A percentile compares a stretch with the other conserved stretches of the same genome.
Conservation (phyloP, 2,113 vertebrate genomes). For the Dunckerocampus dactyliophorus region DNA sequence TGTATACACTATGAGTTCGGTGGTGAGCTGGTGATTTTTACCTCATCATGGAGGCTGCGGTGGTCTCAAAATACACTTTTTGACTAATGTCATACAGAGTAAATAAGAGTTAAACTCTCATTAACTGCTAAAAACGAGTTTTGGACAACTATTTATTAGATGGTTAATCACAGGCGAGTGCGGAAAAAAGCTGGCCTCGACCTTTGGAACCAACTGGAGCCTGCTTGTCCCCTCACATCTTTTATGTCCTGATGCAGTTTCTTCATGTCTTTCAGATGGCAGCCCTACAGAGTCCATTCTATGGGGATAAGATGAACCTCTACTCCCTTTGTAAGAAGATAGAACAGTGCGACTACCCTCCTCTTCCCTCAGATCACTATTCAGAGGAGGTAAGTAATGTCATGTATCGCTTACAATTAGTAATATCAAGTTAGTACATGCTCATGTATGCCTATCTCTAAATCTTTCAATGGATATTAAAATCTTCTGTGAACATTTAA, state of each 20-base stretch:
- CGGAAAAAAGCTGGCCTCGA: too few species aligned
- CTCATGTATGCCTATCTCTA: not conserved
- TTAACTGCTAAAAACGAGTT: too few species aligned
- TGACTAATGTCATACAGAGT: too few species aligned
- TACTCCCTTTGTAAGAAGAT: slow-evolving; percentile 99
- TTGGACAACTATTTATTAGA: too few species aligned
- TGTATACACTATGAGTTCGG: too few species aligned
- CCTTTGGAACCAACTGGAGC: slow-evolving; percentile 13
- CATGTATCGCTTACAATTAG: not conserved
- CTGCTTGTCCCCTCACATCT: not conserved
- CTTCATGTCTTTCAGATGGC: slow-evolving; percentile 83
- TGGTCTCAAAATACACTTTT: too few species aligned
- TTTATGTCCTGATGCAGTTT: slow-evolving; percentile 9
- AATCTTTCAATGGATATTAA: slow-evolving; percentile 3
- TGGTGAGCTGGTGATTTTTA: too few species aligned
- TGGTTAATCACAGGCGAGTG: too few species aligned
- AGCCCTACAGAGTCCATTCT: slow-evolving; percentile 96
- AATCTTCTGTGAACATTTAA: slow-evolving; percentile 12
- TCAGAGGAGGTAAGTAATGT: slow-evolving; percentile 83
- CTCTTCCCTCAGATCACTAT: slow-evolving; percentile 98
- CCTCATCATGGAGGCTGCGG: too few species aligned
- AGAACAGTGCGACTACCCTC: slow-evolving; percentile 97
- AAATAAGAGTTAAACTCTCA: too few species aligned
- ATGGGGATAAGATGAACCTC: slow-evolving; percentile 98
- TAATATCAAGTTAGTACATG: not conserved